Evolutionary conservation across 1,140 invertebrate species (phyloP).

Genomic region (Trypoxylus dichotomus): DNA sequence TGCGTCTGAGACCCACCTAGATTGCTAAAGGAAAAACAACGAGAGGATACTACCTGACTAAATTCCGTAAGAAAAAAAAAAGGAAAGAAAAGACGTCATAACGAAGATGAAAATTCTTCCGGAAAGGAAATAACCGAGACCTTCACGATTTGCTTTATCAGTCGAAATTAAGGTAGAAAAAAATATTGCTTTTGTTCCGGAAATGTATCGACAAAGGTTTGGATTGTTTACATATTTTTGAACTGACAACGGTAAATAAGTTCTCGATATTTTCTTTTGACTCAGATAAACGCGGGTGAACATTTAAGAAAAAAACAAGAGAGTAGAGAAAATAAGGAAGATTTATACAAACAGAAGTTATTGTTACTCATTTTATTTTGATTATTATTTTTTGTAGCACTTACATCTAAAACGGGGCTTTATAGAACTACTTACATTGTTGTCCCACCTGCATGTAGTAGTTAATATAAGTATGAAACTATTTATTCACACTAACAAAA

Average conservation of each 20-base stretch:
- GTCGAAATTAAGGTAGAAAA: not conserved
- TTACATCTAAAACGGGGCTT: no score
- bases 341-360: no score
- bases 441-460: no score
- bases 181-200: not conserved
- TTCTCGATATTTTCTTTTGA: no score
- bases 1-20: not conserved
- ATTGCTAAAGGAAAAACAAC: conserved; percentile 22
- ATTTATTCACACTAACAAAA: no score
- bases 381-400: no score
- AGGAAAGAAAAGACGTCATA: not conserved
- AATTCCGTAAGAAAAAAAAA: not conserved
- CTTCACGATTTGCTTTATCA: not conserved
- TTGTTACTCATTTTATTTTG: no score
- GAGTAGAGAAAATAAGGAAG: no score
- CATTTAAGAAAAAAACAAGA: no score
- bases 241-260: not conserved
- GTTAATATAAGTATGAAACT: no score
- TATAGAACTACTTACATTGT: no score
- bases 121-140: not conserved
- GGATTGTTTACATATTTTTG: not conserved
- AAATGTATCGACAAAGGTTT: not conserved
- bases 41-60: not conserved
- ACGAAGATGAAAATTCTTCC: not conserved
- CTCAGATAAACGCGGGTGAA: no score